Conservation (phyloP, 2,888 invertebrate genomes). For the Asteroscopus sphinx region DNA sequence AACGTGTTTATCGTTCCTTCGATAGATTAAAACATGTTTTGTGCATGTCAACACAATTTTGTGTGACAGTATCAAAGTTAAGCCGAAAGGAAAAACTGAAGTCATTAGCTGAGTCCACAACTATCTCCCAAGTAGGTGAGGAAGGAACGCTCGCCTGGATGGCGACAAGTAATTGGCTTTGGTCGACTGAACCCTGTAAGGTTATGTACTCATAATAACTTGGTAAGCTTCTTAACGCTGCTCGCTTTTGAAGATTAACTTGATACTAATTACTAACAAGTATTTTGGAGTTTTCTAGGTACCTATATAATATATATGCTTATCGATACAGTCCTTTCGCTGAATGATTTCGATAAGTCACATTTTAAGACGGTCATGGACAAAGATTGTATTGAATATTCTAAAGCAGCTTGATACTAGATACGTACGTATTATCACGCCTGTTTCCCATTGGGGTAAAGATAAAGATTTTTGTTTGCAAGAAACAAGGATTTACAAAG, state of each 20-base stretch:
- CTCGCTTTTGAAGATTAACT: conserved; percentile 15
- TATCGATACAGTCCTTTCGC: too few relatives aligned
- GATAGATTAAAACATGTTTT: too few relatives aligned
- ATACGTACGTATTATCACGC: too few relatives aligned
- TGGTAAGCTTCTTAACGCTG: conserved; percentile 38
- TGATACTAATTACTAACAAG: conserved; percentile 10
- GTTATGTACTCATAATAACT: conserved; percentile 39
- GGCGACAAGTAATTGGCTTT: conserved; percentile 48
- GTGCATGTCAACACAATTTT: too few relatives aligned
- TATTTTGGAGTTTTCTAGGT: neutral
- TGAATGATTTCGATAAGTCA: too few relatives aligned
- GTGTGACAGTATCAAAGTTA: neutral
- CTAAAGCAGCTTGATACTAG: too few relatives aligned
- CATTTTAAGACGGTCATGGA: too few relatives aligned
- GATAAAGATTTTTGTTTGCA: too few relatives aligned
- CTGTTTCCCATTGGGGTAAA: too few relatives aligned
- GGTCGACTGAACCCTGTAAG: conserved; percentile 25
- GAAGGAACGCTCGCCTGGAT: conserved; percentile 20
- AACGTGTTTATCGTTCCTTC: too few relatives aligned
- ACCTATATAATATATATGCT: neutral
- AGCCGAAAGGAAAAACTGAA: neutral
- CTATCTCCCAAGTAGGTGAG: conserved; percentile 42
- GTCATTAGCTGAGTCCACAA: neutral
- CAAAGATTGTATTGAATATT: too few relatives aligned
- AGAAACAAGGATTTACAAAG: too few relatives aligned